Base-by-base conservation (phyloP, 2,888 invertebrate genomes). In the Congeria kusceri region DNA sequence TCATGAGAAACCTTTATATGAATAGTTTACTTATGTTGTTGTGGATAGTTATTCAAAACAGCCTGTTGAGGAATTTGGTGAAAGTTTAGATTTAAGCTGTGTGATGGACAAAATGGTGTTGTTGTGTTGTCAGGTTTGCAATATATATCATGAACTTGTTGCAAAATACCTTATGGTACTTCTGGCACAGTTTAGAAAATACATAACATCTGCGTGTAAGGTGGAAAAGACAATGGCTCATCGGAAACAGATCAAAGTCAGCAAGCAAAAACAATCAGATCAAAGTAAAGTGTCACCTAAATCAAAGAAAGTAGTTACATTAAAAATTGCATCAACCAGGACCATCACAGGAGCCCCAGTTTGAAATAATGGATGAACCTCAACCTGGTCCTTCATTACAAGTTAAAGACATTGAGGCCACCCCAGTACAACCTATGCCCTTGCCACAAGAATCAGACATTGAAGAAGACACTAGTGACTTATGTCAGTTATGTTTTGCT, bases 141-240 rank as follows among this genome's bases (percentile, higher is more conserved):
- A 39, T 0, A 56, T 53, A 25, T 57, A 56, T 39, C 9, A 23
- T 11, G 66, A 66, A 39, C 28, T 66, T 25, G 25, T 57, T 11
- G 20, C 27, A 20, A 66, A 56, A 23, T 66, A 66, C 56, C n/a
- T 66, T 4, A 57, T 29, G 29, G 57, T 66, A 23, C 27, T 66
- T 20, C 23, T 66, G 20, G 32, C 57, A 18, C 66, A 66, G 27
- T 66, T 66, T 32, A 29, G 66, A 25, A 57, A 57, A 57, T 56
- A 66, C 39, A 18, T 66, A 13, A 66, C 53, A 18, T 53, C 39
- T 56, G 29, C 56, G 5, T 66, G 23, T 66, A 53, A 25, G 11
- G 25, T 66, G 29, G 66, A 66, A 23, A 66, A 66, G 29, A 56
- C 53, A 28, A 65, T 65, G 65, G 65, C 65, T 53, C 65, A 65